A percentile compares a stretch with the other conserved stretches of the same genome.
These are phyloP conservation scores for Brachionus manjavacas DNA, from an alignment of 1,140 invertebrate species.

Conservation along the genomic window DNA sequence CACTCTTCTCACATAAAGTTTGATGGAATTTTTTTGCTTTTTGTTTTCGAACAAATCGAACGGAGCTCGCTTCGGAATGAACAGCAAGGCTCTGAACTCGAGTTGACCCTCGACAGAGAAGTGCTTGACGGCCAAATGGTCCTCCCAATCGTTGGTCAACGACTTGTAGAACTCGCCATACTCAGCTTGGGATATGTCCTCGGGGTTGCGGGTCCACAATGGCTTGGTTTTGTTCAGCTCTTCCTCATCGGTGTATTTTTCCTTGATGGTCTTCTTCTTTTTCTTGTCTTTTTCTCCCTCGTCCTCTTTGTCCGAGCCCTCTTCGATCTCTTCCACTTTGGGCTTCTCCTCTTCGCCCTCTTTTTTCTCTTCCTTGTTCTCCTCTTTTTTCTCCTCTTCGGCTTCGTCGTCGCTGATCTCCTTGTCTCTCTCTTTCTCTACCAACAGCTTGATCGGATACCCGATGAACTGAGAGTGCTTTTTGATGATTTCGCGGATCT, in stretches of 20 bases:
- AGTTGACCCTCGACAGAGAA: conserved; percentile 97
- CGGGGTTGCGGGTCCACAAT: conserved; percentile 94
- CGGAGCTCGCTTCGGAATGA: conserved; percentile 85
- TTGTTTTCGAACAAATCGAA: conserved; percentile 98
- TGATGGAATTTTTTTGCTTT: conserved; percentile 97
- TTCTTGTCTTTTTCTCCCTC: conserved; percentile 46
- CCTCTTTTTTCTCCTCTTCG: conserved; percentile 46
- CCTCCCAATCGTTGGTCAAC: conserved; percentile 97
- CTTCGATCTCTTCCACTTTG: conserved; percentile 45
- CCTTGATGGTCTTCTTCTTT: conserved; percentile 83
- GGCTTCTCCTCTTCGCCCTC: conserved; percentile 15
- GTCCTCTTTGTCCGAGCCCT: conserved; percentile 48
- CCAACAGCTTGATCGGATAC: conserved; percentile 85
- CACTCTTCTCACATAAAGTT: conserved; percentile 88
- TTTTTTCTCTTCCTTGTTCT: background rate
- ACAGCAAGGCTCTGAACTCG: conserved; percentile 90
- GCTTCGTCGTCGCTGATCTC: conserved; percentile 68
- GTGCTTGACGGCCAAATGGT: conserved; percentile 95
- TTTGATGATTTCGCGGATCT: conserved; percentile 93
- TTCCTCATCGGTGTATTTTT: conserved; percentile 95
- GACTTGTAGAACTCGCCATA: conserved; percentile 99
- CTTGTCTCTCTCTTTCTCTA: conserved; percentile 67
- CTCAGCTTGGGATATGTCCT: conserved; percentile 94
- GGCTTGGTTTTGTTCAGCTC: conserved; percentile 98
- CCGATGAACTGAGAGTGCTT: conserved; percentile 99